Evolutionary conservation across 2,888 invertebrate genomes (phyloP).

Genomic region (Phasia obesa): DNA sequence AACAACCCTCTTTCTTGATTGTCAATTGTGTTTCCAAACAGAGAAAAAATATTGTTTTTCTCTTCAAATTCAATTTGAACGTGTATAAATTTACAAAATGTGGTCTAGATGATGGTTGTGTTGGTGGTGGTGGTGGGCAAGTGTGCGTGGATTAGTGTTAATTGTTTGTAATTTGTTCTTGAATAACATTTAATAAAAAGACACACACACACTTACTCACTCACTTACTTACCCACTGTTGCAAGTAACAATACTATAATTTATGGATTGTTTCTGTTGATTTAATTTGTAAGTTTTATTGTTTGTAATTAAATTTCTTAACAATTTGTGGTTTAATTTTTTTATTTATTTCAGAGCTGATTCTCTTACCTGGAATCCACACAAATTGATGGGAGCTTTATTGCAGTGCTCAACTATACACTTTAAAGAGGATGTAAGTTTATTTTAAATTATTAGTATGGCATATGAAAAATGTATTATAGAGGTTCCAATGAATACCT

Average conservation of each 20-base stretch:
- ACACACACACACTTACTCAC: slow-evolving; percentile 15
- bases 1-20: slow-evolving; percentile 54
- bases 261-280: slow-evolving; percentile 49
- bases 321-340: slow-evolving; percentile 68
- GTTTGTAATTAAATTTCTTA: slow-evolving; percentile 60
- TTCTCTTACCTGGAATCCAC: slow-evolving; percentile 99
- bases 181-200: slow-evolving; percentile 76
- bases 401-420: slow-evolving; percentile 99
- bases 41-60: slow-evolving; percentile 17
- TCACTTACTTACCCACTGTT: not conserved
- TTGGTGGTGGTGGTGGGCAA: slow-evolving; percentile 2
- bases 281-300: slow-evolving; percentile 54
- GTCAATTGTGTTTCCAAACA: slow-evolving; percentile 48
- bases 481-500: not conserved
- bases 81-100: not conserved
- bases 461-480: not conserved
- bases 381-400: slow-evolving; percentile 98
- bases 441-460: not conserved
- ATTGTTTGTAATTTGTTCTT: slow-evolving; percentile 81
- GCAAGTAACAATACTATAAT: slow-evolving; percentile 49
- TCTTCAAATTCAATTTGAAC: slow-evolving; percentile 79
- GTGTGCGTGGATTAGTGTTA: slow-evolving; percentile 77
- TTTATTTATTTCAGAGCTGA: slow-evolving; percentile 88
- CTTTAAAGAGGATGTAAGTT: slow-evolving; percentile 96
- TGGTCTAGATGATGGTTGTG: not conserved